phyloP scores from a whole-genome alignment of 2,888 invertebrate species.

The Loripinus fragilis region DNA sequence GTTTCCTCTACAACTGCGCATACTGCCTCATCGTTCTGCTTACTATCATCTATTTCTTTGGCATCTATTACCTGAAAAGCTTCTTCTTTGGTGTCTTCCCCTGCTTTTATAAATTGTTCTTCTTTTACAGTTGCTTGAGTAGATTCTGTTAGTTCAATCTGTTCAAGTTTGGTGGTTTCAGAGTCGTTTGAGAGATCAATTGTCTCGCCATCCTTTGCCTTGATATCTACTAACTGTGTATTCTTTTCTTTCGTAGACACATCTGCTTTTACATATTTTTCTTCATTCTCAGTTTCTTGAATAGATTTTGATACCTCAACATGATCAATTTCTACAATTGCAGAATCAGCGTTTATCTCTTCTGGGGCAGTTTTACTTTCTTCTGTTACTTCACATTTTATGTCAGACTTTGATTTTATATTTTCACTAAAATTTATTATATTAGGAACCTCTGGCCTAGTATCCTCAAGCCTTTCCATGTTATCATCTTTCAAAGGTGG shows the following conservation, averaged over 20 bases:
- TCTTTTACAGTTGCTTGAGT: not conserved
- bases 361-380: not conserved
- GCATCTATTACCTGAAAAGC: too few relatives aligned
- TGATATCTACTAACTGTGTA: too few relatives aligned
- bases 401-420: slow-evolving; percentile 16
- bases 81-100: not conserved
- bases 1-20: too few relatives aligned
- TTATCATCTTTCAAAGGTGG: not conserved
- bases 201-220: too few relatives aligned
- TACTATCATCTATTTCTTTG: too few relatives aligned
- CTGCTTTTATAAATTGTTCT: not conserved
- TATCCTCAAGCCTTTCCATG: slow-evolving; percentile 27
- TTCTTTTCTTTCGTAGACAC: not conserved
- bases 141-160: too few relatives aligned
- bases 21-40: too few relatives aligned
- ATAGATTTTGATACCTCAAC: too few relatives aligned
- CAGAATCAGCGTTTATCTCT: not conserved
- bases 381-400: not conserved
- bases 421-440: slow-evolving; percentile 17
- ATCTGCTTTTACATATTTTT: not conserved
- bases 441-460: slow-evolving; percentile 34
- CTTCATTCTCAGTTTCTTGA: not conserved
- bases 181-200: too few relatives aligned
- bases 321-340: not conserved
- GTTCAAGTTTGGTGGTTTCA: not conserved